Base-by-base conservation (phyloP, 2,797 vertebrate species). In the Labeo calbasu region DNA sequence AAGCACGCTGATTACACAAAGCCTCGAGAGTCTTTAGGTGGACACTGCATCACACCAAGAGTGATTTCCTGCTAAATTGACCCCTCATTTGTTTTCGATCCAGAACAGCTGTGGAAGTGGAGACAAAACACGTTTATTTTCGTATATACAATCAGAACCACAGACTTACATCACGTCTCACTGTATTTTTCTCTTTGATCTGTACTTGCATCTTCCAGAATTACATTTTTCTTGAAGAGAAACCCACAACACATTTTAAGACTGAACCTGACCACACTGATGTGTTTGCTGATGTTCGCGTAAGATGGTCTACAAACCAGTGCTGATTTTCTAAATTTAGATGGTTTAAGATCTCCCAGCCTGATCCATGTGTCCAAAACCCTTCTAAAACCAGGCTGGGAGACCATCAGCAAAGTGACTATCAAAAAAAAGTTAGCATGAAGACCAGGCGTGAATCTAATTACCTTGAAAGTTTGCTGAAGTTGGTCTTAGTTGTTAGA, bases 21-120 rank as follows among this genome's bases (percentile, higher is more conserved):
- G 91, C 89, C 90, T 86, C 32, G 83, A 90, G 89, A 92, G 90
- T 87, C 90, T 90, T 89, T 75, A 7, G 91, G 88, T 92, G 91
- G 90, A 92, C 92, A 90, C 86, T 88, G 92, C 87, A 88, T 91
- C 76, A 87, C 85, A 90, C 88, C 51, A 86, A 88, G 90, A 94
- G 93, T 92, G 92, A 91, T 93, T 93, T 93, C 89, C 91, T 88
- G 85, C 86, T 91, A 91, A 92, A 92, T 91, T 92, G 88, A 92
- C 87, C 91, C 86, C 90, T 92, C 89, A 88, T 94, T 93, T 92
- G 85, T 89, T 91, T 90, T 85, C 84, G 79, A 50, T 88, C 70
- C n/a, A 82, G 81, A 77, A 72, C 88, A 89, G 89, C 88, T 90
- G 90, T 87, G 15, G n/a, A 83, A 59, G 83, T 82, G 88, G 90